Evolutionary conservation across 2,113 vertebrate species (phyloP).

Genomic region (Xenus cinereus): DNA sequence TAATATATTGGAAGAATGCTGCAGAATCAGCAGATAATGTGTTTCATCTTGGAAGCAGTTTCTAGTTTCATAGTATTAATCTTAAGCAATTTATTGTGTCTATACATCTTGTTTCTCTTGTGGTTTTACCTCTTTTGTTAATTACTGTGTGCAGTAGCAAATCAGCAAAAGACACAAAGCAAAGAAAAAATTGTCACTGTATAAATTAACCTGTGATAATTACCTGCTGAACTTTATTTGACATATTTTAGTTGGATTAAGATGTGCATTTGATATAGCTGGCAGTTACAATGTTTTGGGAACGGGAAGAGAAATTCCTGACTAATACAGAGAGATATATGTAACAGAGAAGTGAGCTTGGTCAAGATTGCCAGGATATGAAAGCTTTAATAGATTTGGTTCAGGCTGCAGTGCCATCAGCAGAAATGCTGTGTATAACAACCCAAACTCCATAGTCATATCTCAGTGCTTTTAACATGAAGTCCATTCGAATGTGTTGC

Average conservation of each 20-base stretch:
- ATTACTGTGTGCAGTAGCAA: not conserved
- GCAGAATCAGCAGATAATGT: too few species aligned
- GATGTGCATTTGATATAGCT: not conserved
- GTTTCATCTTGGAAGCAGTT: not conserved
- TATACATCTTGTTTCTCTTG: not conserved
- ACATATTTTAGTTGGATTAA: not conserved
- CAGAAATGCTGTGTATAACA: not conserved
- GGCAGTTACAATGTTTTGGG: not conserved
- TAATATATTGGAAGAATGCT: not conserved
- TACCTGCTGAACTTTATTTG: not conserved
- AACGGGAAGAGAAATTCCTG: not conserved
- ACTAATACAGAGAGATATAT: not conserved
- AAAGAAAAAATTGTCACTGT: not conserved
- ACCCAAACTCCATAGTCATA: accelerated
- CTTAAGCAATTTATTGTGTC: not conserved
- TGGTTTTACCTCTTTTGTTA: not conserved
- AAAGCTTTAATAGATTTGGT: not conserved
- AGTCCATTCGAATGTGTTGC: not conserved
- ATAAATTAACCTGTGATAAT: not conserved
- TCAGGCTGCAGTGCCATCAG: not conserved
- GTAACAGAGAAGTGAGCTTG: not conserved
- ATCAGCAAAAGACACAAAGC: not conserved
- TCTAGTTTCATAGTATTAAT: not conserved
- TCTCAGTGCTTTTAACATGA: not conserved
- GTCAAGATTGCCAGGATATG: too few species aligned